Base-by-base conservation (phyloP, 2,888 invertebrate genomes). In the Protonemura montana region DNA sequence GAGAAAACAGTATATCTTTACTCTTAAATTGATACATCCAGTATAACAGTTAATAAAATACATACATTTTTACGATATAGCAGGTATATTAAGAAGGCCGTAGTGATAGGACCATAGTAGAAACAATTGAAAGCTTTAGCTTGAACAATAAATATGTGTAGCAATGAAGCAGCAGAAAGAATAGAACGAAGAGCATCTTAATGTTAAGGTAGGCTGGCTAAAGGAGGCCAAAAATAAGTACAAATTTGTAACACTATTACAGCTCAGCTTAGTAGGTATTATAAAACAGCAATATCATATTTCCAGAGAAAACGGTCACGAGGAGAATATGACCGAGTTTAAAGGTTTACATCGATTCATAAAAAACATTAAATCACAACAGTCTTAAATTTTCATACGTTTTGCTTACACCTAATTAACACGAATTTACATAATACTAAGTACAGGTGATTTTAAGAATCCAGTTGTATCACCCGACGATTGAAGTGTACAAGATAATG, bases 281-380 rank as follows among this genome's bases (percentile, higher is more conserved):
- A 21, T 59, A 59, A 1, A 59, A 59, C 59, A 59, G 13, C 59
- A 21, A 59, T 59, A 59, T 21, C 59, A 21, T 59, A 59, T 59
- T 59, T 59, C 21, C 59, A 59, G 21, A 59, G 16, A 59, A 21
- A 21, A 59, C 59, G 21, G 59, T 21, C 59, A 59, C 13, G 59
- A 59, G 59, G 59, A 59, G 21, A 59, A 59, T 59, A 59, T 13
- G 59, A 7, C 59, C 59, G 59, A 59, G 13, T 21, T 59, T 59
- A 59, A 10, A 59, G 3, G 59, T 59, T 13, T 59, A 59, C 1
- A 7, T 59, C 59, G 59, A 59, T 59, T 13, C 7, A 59, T 59
- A 84, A 83, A 83, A 76, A 84, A 59, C 59, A 59, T 59, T 16
- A 84, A 78, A 84, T 84, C 84, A 76, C 84, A 76, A 84, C 84